Conservation (phyloP, 2,888 invertebrate species). For the Metellina segmentata region DNA sequence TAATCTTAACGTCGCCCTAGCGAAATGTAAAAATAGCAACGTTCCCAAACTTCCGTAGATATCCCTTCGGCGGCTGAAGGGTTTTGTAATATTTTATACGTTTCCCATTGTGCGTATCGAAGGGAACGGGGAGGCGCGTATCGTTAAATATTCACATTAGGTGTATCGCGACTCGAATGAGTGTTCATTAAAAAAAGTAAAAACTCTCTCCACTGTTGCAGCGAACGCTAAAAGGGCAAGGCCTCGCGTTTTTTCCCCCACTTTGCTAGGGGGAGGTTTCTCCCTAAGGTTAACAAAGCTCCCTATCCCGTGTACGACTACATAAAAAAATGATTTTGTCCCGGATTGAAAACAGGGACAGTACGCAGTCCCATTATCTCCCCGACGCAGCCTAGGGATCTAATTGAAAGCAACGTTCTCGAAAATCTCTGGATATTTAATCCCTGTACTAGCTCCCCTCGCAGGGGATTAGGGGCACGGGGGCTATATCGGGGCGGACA, state of each 20-base stretch:
- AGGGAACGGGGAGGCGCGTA: not conserved
- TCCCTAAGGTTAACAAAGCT: constrained; percentile 70
- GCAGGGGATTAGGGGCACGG: constrained; percentile 66
- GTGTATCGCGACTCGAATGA: constrained; percentile 35
- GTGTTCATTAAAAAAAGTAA: constrained; percentile 28
- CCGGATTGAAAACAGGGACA: constrained; percentile 73
- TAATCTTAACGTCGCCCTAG: not conserved
- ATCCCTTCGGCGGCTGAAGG: not conserved
- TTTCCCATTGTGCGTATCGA: not conserved
- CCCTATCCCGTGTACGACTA: constrained; percentile 62
- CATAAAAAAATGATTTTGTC: constrained; percentile 75
- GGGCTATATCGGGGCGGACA: constrained; percentile 69
- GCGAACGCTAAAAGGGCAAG: constrained; percentile 72
- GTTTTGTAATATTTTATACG: not conserved
- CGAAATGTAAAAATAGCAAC: not conserved
- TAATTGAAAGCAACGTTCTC: constrained; percentile 77
- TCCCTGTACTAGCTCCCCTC: constrained; percentile 68
- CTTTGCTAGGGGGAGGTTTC: constrained; percentile 38
- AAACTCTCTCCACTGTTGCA: constrained; percentile 46
- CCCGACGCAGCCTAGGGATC: constrained; percentile 69
- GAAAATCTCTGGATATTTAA: constrained; percentile 77
- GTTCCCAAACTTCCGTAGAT: not conserved
- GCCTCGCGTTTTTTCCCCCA: constrained; percentile 43
- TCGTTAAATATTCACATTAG: constrained; percentile 49
- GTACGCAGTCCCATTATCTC: constrained; percentile 72